Base-by-base conservation (phyloP, 2,113 vertebrate genomes). In the Antennarius striatus region DNA sequence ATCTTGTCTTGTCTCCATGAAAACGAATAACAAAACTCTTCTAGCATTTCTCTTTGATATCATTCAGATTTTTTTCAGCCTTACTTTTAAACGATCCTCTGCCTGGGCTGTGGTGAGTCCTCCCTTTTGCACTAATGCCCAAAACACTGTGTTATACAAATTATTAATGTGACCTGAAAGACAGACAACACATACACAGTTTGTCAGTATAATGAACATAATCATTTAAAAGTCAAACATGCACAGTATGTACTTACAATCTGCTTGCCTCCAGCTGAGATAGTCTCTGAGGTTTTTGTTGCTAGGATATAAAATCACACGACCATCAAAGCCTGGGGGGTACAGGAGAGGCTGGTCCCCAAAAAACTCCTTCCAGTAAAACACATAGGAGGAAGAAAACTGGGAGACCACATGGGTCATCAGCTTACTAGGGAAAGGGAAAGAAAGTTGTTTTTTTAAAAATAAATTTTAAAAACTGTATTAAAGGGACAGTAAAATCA, bases 191-290 rank as follows among this genome's bases (percentile, higher is more conserved):
- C 2, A 22, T 0, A 9, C 0, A 45, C 4, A 58, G 14, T 9
- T 4, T 2, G 4, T 51, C n/a, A 36, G 29, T 15, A 32, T 39
- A 5, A 30, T 14, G 16, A 53, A n/a, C 4, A 3, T 10, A 12
- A 16, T 28, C 12, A 48, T 36, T 6, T 22, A 3, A 5, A 15
- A 17, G 32, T 71, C 10, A 28, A 54, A 22, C 1, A 3, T 14
- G 28, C 13, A 56, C 12, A 15, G 13, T 14, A 1, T 14, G 16
- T 10, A 61, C 96, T 96, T 91, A 99, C 98, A 99, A 71, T 99
- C 98, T 29, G 96, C 96, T 86, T 99, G 98, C 77, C 98, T 94
- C 98, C 98, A 99, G 83, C 95, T 97, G 68, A 99, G 93, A 83
- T 99, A 99, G 83, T 99, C 98, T 85, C 92, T 95, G 56, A 99